phyloP scores from a whole-genome alignment of 2,797 vertebrate genomes.

The Babyrousa celebensis region DNA sequence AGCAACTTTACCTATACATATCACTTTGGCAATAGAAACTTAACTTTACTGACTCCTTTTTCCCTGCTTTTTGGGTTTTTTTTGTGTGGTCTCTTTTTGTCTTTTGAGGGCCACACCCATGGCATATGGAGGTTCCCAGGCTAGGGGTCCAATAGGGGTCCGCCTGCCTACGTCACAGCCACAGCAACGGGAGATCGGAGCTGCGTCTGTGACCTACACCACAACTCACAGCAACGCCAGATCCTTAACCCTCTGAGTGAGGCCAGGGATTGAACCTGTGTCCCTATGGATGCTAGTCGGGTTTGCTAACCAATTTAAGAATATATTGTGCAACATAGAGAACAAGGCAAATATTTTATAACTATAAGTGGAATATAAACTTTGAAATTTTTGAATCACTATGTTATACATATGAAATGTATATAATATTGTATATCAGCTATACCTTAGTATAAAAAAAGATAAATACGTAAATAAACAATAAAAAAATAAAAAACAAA shows the following conservation, averaged over 20 bases:
- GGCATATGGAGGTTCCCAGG: no score
- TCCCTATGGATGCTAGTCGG: no score
- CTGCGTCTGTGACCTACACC: no score
- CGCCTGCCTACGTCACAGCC: no score
- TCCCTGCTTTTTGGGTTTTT: neutral
- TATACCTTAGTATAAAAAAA: neutral
- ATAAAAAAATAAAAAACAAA: neutral
- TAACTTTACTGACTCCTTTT: neutral
- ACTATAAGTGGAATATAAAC: neutral
- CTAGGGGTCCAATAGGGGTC: no score
- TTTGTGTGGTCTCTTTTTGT: no score
- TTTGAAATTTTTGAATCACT: neutral
- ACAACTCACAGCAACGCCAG: no score
- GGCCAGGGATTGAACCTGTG: no score
- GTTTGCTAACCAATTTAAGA: neutral
- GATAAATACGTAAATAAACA: neutral
- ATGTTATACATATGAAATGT: neutral
- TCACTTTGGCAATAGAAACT: neutral
- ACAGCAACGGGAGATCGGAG: no score
- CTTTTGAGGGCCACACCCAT: no score
- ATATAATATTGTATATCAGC: neutral
- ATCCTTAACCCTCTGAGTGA: no score
- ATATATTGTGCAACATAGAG: neutral
- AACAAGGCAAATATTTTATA: neutral
- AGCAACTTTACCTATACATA: neutral